Base-by-base conservation (phyloP, 2,888 invertebrate genomes). In the Molanna angustata region DNA sequence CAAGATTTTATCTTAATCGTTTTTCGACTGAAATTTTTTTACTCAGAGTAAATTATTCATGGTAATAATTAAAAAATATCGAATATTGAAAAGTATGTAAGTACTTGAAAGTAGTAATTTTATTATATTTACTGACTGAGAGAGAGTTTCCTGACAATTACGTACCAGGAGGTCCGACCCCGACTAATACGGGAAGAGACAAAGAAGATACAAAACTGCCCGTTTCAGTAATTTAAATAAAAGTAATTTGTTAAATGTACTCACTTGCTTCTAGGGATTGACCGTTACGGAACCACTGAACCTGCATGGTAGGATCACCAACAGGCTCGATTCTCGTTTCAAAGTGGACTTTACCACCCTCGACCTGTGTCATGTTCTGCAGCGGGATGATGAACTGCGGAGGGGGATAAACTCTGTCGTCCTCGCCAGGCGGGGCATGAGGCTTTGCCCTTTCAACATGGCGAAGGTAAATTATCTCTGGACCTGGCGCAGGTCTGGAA, bases 291-390 rank as follows among this genome's bases (percentile, higher is more conserved):
- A 86, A 92, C 96, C 96, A 98, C 76, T 96, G 94, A 64, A 97
- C 91, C 66, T 86, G 86, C 93, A 97, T 93, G 45, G 88, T 89
- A 60, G 96, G 94, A 74, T 98, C 97, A 62, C 95, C 95, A 66
- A 95, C 91, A 62, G 97, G 97, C 74, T 93, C 91, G 74, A 97
- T 90, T 73, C 94, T 88, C 69, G 95, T 96, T 79, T 98, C 97
- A 80, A 98, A 94, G 78, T 96, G 94, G 66, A 94, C 86, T 68
- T 91, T 86, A 67, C 92, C 92, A 71, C 95, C 93, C 76, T 96
- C 96, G 67, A 85, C 80, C 69, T 91, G 87, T 63, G 86, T 78
- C 60, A 87, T 80, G 74, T 92, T 89, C 65, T 83, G 83, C 62
- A 94, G 78, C 63, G 93, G 93, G 72, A 93, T 86, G 67, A 93